Conservation (phyloP, 2,797 vertebrate genomes). For the Lateolabrax maculatus region DNA sequence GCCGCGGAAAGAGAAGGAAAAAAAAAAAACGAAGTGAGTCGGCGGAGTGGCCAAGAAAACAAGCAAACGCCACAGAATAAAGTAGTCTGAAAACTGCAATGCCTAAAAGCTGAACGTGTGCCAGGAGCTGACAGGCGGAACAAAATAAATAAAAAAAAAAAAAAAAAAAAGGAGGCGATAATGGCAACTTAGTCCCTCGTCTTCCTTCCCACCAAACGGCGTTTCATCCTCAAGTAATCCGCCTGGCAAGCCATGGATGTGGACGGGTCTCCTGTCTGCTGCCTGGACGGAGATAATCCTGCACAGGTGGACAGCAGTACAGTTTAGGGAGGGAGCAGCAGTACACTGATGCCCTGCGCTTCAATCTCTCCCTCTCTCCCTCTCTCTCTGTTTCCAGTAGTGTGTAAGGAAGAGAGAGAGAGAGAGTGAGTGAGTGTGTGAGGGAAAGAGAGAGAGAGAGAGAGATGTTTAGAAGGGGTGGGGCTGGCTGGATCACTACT, state of each 20-base stretch:
- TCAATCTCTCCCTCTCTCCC: slow-evolving; percentile 38
- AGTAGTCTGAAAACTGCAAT: slow-evolving; percentile 55
- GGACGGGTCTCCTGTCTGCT: slow-evolving; percentile 40
- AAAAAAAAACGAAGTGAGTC: background rate
- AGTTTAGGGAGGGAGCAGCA: slow-evolving; percentile 49
- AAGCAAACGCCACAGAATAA: slow-evolving; percentile 19
- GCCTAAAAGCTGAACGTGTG: slow-evolving; percentile 41
- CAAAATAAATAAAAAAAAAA: too few species aligned
- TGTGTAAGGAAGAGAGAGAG: slow-evolving; percentile 31
- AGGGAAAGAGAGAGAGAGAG: background rate
- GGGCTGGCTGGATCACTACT: slow-evolving; percentile 59
- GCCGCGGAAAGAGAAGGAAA: background rate
- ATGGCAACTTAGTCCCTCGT: slow-evolving; percentile 63
- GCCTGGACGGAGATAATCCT: slow-evolving; percentile 56
- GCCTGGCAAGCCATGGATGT: slow-evolving; percentile 33
- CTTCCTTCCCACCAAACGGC: slow-evolving; percentile 43
- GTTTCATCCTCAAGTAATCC: slow-evolving; percentile 58
- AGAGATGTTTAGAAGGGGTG: slow-evolving; percentile 56
- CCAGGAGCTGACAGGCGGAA: slow-evolving; percentile 47
- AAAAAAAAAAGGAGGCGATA: background rate
- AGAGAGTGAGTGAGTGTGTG: slow-evolving; percentile 9
- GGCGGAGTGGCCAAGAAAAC: slow-evolving; percentile 29
- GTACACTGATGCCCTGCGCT: slow-evolving; percentile 59
- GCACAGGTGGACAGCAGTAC: slow-evolving; percentile 69
- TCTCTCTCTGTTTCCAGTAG: slow-evolving; percentile 42